These are phyloP conservation scores for Chaenocephalus aceratus DNA, from an alignment of 2,113 vertebrate genomes.

Conservation along the genomic window DNA sequence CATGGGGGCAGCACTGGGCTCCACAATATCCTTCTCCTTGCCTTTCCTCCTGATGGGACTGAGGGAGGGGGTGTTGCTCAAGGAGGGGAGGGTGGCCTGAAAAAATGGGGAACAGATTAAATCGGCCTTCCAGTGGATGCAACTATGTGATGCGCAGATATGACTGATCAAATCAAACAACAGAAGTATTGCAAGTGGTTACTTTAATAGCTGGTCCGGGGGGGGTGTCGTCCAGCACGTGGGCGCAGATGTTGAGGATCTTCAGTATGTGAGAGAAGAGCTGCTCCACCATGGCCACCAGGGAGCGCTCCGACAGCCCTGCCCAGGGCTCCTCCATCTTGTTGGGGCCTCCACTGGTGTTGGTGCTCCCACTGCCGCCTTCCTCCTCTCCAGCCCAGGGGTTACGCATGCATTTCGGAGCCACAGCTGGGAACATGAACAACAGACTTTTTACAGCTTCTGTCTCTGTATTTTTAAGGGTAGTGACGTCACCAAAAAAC, in stretches of 20 bases:
- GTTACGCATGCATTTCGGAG: conserved; percentile 92
- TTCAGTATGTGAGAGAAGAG: conserved; percentile 96
- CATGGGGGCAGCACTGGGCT: conserved; percentile 87
- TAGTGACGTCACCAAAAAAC: too few species aligned
- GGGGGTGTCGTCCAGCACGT: conserved; percentile 93
- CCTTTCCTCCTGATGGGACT: conserved; percentile 96
- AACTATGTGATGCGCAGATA: not conserved
- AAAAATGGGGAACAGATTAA: conserved; percentile 34
- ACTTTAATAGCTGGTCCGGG: conserved; percentile 95
- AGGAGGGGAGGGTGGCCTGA: conserved; percentile 94
- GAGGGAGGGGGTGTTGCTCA: conserved; percentile 93
- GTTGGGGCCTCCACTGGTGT: conserved; percentile 70
- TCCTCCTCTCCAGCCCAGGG: conserved; percentile 94
- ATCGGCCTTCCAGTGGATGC: not conserved
- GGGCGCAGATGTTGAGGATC: conserved; percentile 95
- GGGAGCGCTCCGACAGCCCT: conserved; percentile 88
- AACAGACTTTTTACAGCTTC: not conserved
- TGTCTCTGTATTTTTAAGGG: too few species aligned
- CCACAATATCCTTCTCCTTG: conserved; percentile 91
- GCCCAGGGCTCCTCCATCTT: conserved; percentile 95
- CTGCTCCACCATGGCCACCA: conserved; percentile 93
- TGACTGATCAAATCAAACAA: not conserved
- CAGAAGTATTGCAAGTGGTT: not conserved
- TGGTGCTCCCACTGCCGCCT: conserved; percentile 63
- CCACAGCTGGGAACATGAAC: conserved; percentile 85